phyloP scores from a whole-genome alignment of 1,140 invertebrate genomes.

The Cydia strobilella region DNA sequence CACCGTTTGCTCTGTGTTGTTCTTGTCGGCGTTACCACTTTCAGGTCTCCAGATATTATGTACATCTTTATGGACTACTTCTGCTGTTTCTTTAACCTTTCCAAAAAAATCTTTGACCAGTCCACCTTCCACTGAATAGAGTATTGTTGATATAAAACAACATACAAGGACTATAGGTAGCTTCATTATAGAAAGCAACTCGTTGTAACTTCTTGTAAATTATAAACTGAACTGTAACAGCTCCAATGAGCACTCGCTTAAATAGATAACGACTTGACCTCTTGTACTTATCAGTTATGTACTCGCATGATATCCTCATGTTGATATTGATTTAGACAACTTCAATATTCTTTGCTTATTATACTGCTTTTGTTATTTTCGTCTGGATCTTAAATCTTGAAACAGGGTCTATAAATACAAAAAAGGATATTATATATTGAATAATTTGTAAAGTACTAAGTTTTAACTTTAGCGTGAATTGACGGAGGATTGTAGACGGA shows the following conservation, averaged over 20 bases:
- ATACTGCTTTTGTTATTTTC: background rate
- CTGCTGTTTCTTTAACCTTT: slow-evolving; percentile 39
- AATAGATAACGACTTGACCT: slow-evolving; percentile 24
- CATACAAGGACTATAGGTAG: slow-evolving; percentile 37
- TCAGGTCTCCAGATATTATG: slow-evolving; percentile 24
- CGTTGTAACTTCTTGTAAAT: slow-evolving; percentile 35
- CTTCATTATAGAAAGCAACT: slow-evolving; percentile 43
- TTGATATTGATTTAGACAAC: background rate
- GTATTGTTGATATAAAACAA: slow-evolving; percentile 34
- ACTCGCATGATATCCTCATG: background rate
- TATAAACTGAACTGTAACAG: slow-evolving; percentile 42
- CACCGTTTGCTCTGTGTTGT: background rate
- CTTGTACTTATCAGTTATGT: slow-evolving; percentile 12
- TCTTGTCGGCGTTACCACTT: background rate
- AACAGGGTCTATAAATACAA: background rate
- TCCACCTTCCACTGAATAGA: slow-evolving; percentile 18
- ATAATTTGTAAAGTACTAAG: too few relatives aligned
- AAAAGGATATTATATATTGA: background rate
- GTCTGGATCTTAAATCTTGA: background rate
- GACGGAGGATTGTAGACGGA: too few relatives aligned
- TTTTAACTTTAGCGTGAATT: too few relatives aligned
- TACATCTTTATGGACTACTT: slow-evolving; percentile 40
- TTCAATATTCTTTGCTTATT: background rate
- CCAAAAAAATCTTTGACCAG: slow-evolving; percentile 37
- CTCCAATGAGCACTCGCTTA: slow-evolving; percentile 12